These are phyloP conservation scores for Aquatica leii DNA, from an alignment of 2,888 invertebrate species.

Conservation along the genomic window DNA sequence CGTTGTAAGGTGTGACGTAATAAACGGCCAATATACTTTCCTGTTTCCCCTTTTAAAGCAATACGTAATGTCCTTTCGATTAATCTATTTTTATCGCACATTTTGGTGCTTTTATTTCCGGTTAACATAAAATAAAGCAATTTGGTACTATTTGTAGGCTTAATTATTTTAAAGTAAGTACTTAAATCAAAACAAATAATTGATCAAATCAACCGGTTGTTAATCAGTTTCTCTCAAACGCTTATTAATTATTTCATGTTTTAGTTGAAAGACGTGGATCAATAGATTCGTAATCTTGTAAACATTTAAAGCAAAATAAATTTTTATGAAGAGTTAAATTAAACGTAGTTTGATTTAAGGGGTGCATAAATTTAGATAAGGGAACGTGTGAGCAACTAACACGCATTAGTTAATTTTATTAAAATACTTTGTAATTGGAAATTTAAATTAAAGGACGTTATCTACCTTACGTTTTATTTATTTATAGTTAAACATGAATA, in stretches of 20 bases:
- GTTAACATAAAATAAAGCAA: slow-evolving; percentile 1
- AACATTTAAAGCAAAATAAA: neutral
- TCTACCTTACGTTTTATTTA: neutral
- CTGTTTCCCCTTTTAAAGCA: slow-evolving; percentile 23
- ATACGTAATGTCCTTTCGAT: slow-evolving; percentile 25
- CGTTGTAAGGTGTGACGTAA: slow-evolving; percentile 34
- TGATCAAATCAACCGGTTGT: slow-evolving; percentile 11
- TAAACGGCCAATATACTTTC: slow-evolving; percentile 35
- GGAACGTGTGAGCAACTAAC: neutral
- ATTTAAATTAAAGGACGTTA: neutral
- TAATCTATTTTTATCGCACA: slow-evolving; percentile 18
- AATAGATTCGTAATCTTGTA: slow-evolving; percentile 12
- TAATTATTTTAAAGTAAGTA: no score
- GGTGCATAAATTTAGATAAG: slow-evolving; percentile 13
- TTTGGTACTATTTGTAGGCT: neutral
- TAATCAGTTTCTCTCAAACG: slow-evolving; percentile 17
- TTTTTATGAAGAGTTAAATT: neutral
- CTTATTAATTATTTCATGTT: slow-evolving; percentile 27
- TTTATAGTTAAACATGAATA: slow-evolving; percentile 16
- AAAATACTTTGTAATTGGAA: neutral
- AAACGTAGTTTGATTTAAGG: slow-evolving; percentile 1
- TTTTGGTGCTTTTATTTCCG: slow-evolving; percentile 2
- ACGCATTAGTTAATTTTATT: slow-evolving; percentile 17
- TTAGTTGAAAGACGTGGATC: slow-evolving; percentile 10
- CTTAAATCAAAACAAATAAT: no score